phyloP scores from a whole-genome alignment of 1,140 invertebrate species.

The Trinorchestia longiramus region DNA sequence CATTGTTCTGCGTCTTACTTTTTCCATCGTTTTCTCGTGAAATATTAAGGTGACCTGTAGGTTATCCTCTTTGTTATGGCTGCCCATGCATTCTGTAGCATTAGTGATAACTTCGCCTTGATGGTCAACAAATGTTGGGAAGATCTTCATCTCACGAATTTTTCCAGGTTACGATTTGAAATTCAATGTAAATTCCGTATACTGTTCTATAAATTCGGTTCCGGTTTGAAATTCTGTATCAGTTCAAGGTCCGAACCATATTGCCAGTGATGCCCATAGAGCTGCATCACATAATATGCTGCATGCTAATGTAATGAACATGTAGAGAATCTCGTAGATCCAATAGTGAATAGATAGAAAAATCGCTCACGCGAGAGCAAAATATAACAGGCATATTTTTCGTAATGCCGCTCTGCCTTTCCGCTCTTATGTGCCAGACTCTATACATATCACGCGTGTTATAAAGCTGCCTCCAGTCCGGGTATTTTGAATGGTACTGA shows the following conservation, averaged over 20 bases:
- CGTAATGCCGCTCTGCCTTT: not conserved
- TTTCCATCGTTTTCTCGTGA: not conserved
- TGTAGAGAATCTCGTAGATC: no score
- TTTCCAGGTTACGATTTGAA: no score
- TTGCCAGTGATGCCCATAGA: not conserved
- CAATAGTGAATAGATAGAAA: not conserved
- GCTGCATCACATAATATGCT: not conserved
- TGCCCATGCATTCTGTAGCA: not conserved
- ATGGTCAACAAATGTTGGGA: not conserved
- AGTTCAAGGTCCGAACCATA: not conserved
- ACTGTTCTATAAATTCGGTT: no score
- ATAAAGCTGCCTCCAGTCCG: not conserved
- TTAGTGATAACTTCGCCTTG: not conserved
- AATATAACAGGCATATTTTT: not conserved
- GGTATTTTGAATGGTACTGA: no score
- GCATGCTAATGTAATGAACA: no score
- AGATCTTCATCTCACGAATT: not conserved
- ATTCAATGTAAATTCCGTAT: no score
- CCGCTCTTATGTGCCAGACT: not conserved
- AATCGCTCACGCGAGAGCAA: not conserved
- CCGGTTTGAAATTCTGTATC: no score
- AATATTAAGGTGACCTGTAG: not conserved
- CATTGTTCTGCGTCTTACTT: no score
- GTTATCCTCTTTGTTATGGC: not conserved
- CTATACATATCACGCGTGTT: not conserved